Evolutionary conservation across 2,888 invertebrate species (phyloP), one percentile per base, ranked within the genome.

Genomic region (Tinea pellionella): DNA sequence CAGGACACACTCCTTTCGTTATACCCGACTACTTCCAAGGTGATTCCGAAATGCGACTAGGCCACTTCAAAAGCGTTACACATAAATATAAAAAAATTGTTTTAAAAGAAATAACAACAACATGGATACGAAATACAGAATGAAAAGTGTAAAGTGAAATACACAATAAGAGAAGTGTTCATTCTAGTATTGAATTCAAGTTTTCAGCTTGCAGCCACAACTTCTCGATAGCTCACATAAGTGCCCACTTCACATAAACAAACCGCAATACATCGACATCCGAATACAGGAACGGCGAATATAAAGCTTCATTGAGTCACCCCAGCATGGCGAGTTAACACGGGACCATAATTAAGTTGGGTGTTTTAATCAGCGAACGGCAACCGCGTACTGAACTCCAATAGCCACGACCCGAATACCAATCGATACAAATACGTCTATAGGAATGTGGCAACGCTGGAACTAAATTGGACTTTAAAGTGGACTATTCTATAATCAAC

Each of bases 281-380:
- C 47, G 15, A 47, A 47, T 47, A 15, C 13, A 16, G 47, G 47
- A 47, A 47, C 47, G n/a, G 15, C 13, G 47, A 16, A 47, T 47
- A 16, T 47, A 47, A 47, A 47, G 13, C 15, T 15, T 15, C 13
- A 7, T 15, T 47, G 2, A 15, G 13, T 1, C 13, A 2, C 2
- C 37, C 16, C 15, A 2, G 47, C 13, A n/a, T 15, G 2, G 47
- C 13, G 13, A 47, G 57, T 57, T 47, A 47, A 47, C 59, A 59
- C 51, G 59, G 19, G 24, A n/a, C 43, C 30, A 37, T 59, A 59
- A 59, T 47, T 42, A 59, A 59, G 18, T 59, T 15, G 37, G 37
- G 59, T 59, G 59, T 59, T 59, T 59, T 59, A 59, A 59, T 59
- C 43, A 59, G 37, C 59, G 59, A 18, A 8, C 41, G 59, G 59